A percentile compares a stretch with the other conserved stretches of the same genome.
Evolutionary conservation across 2,113 vertebrate genomes (phyloP).

Genomic region (Varanus salvator): DNA sequence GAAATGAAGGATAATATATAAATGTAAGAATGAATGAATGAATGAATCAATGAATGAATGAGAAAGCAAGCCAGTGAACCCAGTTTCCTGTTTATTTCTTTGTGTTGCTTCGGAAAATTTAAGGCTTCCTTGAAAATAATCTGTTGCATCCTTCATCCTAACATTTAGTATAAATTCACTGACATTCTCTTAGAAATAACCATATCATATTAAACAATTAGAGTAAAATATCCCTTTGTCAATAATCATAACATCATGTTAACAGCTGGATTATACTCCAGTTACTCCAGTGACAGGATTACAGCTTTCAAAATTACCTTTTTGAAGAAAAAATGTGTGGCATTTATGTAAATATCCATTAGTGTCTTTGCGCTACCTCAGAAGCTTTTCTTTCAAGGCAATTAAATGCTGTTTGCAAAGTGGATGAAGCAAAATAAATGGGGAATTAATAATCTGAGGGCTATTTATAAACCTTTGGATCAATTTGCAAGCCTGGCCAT

Average conservation of each 20-base stretch:
- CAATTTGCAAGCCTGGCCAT: conserved; percentile 52
- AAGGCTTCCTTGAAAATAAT: background rate
- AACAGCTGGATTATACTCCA: background rate
- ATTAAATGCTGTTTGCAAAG: conserved; percentile 51
- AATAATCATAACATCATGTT: background rate
- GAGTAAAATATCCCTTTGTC: background rate
- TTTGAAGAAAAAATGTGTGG: conserved; percentile 4
- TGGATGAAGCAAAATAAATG: conserved; percentile 56
- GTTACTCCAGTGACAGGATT: background rate
- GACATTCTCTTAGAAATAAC: background rate
- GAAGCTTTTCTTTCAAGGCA: conserved; percentile 34
- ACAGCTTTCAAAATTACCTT: conserved; percentile 23
- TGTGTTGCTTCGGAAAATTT: background rate
- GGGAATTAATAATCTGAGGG: conserved; percentile 70
- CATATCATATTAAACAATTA: background rate
- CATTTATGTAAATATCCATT: conserved; percentile 38
- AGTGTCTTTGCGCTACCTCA: conserved; percentile 24
- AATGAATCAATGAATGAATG: background rate
- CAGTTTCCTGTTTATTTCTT: background rate
- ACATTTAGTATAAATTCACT: fast-evolving
- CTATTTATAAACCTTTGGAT: conserved; percentile 63
- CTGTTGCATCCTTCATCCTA: background rate
- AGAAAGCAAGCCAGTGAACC: background rate
- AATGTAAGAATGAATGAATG: background rate
- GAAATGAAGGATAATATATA: background rate